phyloP scores from a whole-genome alignment of 1,140 invertebrate species.

The Hyposmocoma kahamanoa region DNA sequence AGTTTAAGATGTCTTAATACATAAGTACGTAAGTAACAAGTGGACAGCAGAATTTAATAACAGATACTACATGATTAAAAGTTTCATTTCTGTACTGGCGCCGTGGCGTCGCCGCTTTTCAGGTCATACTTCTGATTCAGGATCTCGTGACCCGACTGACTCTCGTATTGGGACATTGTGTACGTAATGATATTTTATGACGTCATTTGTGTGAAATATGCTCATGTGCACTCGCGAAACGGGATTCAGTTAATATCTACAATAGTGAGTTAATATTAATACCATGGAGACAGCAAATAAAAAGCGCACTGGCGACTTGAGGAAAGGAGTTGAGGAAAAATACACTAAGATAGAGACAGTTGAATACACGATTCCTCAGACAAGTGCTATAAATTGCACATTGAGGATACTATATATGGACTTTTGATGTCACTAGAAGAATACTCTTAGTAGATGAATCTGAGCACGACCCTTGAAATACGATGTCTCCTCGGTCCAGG shows the following conservation, averaged over 20 bases:
- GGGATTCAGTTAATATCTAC: neutral
- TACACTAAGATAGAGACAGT: constrained; percentile 18
- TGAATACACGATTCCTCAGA: constrained; percentile 23
- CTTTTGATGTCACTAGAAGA: constrained; percentile 57
- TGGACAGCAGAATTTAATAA: no score
- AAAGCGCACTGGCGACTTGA: neutral
- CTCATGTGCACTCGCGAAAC: neutral
- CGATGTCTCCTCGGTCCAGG: constrained; percentile 40
- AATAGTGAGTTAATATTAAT: neutral
- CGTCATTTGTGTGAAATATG: constrained; percentile 1
- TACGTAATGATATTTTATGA: neutral
- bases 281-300: neutral
- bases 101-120: constrained; percentile 34
- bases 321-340: constrained; percentile 22
- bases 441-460: constrained; percentile 53
- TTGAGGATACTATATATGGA: constrained; percentile 28
- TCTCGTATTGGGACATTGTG: constrained; percentile 12
- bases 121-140: constrained; percentile 47
- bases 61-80: constrained; percentile 37
- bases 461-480: constrained; percentile 66
- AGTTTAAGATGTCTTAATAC: no score
- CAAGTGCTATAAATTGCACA: constrained; percentile 39
- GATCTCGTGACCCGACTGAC: constrained; percentile 27
- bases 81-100: constrained; percentile 36
- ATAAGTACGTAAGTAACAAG: no score